A percentile compares a stretch with the other conserved stretches of the same genome.
Conservation (phyloP, 2,113 vertebrate genomes). For the Antigone vipio region DNA sequence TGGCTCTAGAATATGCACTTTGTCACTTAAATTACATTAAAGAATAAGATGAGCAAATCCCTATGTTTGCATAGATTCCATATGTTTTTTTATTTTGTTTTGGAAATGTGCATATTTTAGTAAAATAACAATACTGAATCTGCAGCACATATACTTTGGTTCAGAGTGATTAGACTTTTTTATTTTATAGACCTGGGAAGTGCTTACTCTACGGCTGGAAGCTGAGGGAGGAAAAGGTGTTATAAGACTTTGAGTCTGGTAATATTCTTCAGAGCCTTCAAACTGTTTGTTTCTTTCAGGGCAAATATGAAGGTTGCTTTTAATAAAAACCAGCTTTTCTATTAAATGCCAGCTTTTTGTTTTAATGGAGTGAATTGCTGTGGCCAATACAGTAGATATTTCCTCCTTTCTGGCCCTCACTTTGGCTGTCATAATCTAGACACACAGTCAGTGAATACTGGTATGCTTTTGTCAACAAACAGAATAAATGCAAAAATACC, state of each 20-base stretch:
- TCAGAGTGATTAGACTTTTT: background rate
- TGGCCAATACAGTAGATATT: background rate
- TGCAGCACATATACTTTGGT: background rate
- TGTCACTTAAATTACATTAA: background rate
- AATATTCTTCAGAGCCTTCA: background rate
- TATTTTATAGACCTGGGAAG: background rate
- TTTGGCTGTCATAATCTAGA: background rate
- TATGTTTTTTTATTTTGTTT: background rate
- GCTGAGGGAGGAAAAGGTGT: background rate
- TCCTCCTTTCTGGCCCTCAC: background rate
- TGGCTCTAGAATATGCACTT: background rate
- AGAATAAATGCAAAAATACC: background rate
- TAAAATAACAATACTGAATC: background rate
- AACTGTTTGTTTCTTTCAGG: background rate
- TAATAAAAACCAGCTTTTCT: background rate
- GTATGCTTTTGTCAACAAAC: background rate
- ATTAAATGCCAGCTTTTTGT: background rate
- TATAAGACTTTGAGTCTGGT: background rate
- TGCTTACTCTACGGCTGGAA: rapidly evolving
- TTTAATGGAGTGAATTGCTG: background rate
- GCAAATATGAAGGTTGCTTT: background rate
- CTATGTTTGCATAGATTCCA: background rate
- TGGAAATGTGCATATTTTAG: background rate
- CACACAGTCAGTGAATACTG: background rate
- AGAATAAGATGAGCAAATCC: background rate